Evolutionary conservation across 2,113 vertebrate genomes (phyloP).

Genomic region (Callopanchax toddi): DNA sequence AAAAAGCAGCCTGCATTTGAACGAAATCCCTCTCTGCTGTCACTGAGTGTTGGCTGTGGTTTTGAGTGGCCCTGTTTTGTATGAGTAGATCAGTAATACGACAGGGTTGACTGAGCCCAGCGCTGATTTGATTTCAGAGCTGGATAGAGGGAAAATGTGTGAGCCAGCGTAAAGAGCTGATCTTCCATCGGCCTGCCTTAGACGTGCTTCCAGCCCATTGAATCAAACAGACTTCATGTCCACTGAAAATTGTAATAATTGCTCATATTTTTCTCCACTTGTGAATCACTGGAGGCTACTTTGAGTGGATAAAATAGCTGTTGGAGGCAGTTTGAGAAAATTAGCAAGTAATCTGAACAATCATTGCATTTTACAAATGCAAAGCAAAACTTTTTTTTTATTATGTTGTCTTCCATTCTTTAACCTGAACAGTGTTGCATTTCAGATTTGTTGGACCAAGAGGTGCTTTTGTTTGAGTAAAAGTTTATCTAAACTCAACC

Average conservation of each 20-base stretch:
- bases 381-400: background rate
- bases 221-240: conserved; percentile 44
- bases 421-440: conserved; percentile 2
- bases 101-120: conserved; percentile 43
- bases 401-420: conserved; percentile 37
- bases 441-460: conserved; percentile 1
- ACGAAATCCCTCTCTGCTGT: conserved; percentile 25
- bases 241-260: conserved; percentile 45
- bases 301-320: conserved; percentile 13
- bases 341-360: conserved; percentile 9
- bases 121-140: conserved; percentile 57
- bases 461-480: background rate
- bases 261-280: conserved; percentile 21
- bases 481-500: background rate
- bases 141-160: conserved; percentile 35
- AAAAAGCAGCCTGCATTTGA: conserved; percentile 12
- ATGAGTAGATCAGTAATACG: conserved; percentile 49
- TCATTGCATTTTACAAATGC: background rate
- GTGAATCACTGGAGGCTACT: conserved; percentile 19
- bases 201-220: conserved; percentile 52
- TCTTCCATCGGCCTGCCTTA: conserved; percentile 47
- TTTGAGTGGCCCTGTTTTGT: conserved; percentile 26
- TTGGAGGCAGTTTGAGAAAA: conserved; percentile 16
- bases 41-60: conserved; percentile 4
- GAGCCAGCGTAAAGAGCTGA: conserved; percentile 40